Evolutionary conservation across 2,113 vertebrate species (phyloP).

Genomic region (Charina bottae): DNA sequence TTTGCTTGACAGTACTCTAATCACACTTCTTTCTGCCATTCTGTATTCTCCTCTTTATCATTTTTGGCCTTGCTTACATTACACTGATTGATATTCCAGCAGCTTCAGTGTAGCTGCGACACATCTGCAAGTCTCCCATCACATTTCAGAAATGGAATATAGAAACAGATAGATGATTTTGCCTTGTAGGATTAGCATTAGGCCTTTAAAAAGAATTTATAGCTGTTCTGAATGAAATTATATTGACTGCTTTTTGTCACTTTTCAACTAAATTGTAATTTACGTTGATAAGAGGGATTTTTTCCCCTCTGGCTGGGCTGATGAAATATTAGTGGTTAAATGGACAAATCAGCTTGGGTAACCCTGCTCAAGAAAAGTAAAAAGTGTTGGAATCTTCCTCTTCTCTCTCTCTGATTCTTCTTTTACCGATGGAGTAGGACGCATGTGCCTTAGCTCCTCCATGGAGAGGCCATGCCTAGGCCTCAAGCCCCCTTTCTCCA

Average conservation of each 20-base stretch:
- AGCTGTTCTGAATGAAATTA: conserved; percentile 5
- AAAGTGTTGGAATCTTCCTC: no score
- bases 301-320: neutral
- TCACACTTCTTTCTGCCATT: conserved; percentile 1
- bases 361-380: neutral
- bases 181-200: neutral
- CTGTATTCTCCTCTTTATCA: conserved; percentile 24
- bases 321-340: neutral
- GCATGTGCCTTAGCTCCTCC: no score
- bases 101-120: neutral
- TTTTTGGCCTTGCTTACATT: conserved; percentile 15
- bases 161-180: neutral
- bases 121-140: conserved; percentile 1
- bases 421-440: no score
- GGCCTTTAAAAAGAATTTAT: neutral
- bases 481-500: no score
- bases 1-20: neutral
- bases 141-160: conserved; percentile 18
- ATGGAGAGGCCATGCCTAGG: no score
- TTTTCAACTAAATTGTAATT: conserved; percentile 6
- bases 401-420: no score
- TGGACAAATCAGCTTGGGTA: neutral
- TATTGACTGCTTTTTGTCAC: conserved; percentile 14
- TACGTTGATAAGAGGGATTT: neutral
- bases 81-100: neutral